Conservation (phyloP, 2,113 vertebrate genomes). For the Varanus komodoensis region DNA sequence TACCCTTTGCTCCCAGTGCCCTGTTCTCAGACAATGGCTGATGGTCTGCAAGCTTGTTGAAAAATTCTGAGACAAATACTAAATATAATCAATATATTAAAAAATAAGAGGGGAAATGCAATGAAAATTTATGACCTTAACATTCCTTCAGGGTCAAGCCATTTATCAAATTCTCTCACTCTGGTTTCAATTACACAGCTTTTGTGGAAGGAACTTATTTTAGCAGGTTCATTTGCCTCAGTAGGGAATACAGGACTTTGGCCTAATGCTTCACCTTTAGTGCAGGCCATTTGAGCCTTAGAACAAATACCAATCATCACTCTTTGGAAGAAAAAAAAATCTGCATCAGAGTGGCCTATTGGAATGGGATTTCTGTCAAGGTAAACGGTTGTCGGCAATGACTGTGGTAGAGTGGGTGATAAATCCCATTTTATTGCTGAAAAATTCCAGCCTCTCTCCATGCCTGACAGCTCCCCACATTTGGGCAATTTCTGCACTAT, state of each 20-base stretch:
- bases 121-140: conserved; percentile 96
- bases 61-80: conserved; percentile 75
- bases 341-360: conserved; percentile 79
- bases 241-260: conserved; percentile 91
- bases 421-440: conserved; percentile 99
- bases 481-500: conserved; percentile 93
- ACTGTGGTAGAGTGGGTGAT: conserved; percentile 96
- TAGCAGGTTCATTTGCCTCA: conserved; percentile 99
- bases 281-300: conserved; percentile 87
- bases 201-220: conserved; percentile 96
- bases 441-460: conserved; percentile 98
- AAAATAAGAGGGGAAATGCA: conserved; percentile 77
- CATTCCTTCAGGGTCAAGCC: conserved; percentile 98
- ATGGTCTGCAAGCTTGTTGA: conserved; percentile 71
- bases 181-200: conserved; percentile 99
- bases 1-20: conserved; percentile 28
- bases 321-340: conserved; percentile 79
- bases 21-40: conserved; percentile 54
- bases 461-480: conserved; percentile 98
- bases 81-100: conserved; percentile 80
- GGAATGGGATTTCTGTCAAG: conserved; percentile 86
- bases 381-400: conserved; percentile 87
- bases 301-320: conserved; percentile 89
- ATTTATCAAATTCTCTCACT: conserved; percentile 99
- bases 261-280: conserved; percentile 86